These are phyloP conservation scores for Rutilus rutilus DNA, from an alignment of 2,113 vertebrate genomes.

Conservation along the genomic window DNA sequence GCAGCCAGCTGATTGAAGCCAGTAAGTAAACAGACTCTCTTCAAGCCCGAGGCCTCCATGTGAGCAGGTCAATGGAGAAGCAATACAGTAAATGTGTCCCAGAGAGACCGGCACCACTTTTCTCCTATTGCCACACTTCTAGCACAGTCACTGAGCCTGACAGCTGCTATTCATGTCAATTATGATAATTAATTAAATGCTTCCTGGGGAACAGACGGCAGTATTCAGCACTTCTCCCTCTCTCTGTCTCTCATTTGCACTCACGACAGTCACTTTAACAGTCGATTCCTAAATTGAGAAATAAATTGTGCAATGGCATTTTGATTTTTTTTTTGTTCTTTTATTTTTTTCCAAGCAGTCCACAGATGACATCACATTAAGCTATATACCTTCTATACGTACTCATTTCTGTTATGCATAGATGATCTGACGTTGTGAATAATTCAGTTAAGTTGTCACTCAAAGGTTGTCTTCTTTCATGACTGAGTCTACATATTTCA, in stretches of 20 bases:
- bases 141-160: conserved; percentile 40
- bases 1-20: background rate
- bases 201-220: conserved; percentile 1
- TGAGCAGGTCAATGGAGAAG: conserved; percentile 14
- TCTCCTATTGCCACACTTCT: conserved; percentile 11
- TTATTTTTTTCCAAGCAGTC: conserved; percentile 3
- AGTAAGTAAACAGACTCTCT: background rate
- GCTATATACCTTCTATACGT: conserved; percentile 27
- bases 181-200: conserved; percentile 53
- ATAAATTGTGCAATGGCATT: background rate
- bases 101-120: background rate
- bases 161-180: conserved; percentile 47
- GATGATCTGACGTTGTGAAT: conserved; percentile 71
- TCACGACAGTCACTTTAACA: background rate
- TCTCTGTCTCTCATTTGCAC: background rate
- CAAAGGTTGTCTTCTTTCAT: conserved; percentile 56
- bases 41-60: conserved; percentile 2
- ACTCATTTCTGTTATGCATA: conserved; percentile 61
- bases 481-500: conserved; percentile 69
- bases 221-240: conserved; percentile 23
- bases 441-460: conserved; percentile 66
- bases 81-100: conserved; percentile 11
- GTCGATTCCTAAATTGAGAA: background rate
- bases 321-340: background rate
- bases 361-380: conserved; percentile 11